phyloP scores from a whole-genome alignment of 2,113 vertebrate genomes.

The Perca schrenkii region DNA sequence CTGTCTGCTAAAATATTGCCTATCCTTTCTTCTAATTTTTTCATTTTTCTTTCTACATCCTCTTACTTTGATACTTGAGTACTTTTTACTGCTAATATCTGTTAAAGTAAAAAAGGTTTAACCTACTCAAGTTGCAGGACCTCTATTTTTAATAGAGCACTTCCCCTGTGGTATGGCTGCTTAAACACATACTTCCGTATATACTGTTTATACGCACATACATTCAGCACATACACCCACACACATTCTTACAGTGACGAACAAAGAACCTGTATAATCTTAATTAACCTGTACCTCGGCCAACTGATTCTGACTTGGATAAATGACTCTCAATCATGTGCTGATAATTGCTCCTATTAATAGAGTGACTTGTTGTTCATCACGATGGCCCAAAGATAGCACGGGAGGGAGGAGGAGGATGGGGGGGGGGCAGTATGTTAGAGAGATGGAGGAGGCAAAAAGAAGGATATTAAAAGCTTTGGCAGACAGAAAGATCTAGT shows the following conservation, averaged over 20 bases:
- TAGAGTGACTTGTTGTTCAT: constrained; percentile 65
- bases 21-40: neutral
- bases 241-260: neutral
- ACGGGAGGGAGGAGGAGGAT: neutral
- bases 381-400: constrained; percentile 37
- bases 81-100: neutral
- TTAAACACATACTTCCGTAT: neutral
- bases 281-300: constrained; percentile 25
- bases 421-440: neutral
- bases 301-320: constrained; percentile 45
- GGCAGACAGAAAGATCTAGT: constrained; percentile 36
- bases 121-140: neutral
- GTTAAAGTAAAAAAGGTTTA: neutral
- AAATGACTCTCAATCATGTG: constrained; percentile 44
- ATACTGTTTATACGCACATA: neutral
- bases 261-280: constrained; percentile 11
- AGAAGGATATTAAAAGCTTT: constrained; percentile 68
- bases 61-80: neutral
- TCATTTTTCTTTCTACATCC: neutral
- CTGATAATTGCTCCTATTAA: constrained; percentile 71
- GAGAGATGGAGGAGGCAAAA: constrained; percentile 34
- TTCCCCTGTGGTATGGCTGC: neutral
- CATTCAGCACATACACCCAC: neutral
- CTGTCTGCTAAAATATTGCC: neutral
- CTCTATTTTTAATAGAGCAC: neutral